Evolutionary conservation across 1,140 invertebrate genomes (phyloP).

Genomic region (Cydia amplana): DNA sequence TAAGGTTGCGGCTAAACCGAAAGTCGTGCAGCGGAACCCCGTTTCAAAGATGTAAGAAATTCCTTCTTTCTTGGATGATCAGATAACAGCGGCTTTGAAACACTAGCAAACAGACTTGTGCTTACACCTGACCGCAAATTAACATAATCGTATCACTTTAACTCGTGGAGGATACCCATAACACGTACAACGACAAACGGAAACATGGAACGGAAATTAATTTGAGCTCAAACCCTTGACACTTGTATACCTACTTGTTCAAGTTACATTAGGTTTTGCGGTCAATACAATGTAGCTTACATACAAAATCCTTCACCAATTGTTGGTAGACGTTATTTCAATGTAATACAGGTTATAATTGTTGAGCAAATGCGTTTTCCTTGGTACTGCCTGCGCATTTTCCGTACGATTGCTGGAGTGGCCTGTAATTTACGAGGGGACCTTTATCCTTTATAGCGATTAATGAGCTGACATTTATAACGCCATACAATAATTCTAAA

Average conservation of each 20-base stretch:
- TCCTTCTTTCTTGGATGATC: no score
- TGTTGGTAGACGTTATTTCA: not conserved
- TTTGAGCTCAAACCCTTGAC: not conserved
- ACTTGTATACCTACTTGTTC: not conserved
- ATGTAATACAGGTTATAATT: not conserved
- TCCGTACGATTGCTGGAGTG: not conserved
- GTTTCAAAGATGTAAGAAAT: no score
- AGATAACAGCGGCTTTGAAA: no score
- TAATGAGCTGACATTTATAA: slow-evolving; percentile 4
- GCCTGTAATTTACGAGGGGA: not conserved
- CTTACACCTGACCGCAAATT: no score
- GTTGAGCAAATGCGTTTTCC: not conserved
- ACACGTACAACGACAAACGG: not conserved
- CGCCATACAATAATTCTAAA: no score
- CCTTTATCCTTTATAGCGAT: not conserved
- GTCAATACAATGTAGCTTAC: not conserved
- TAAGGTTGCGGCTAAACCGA: no score
- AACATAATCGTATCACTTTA: no score
- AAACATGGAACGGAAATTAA: not conserved
- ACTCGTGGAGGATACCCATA: not conserved
- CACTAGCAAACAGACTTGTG: no score
- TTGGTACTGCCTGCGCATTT: not conserved
- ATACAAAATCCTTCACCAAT: not conserved
- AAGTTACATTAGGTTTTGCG: not conserved
- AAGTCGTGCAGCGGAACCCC: no score